phyloP scores from a whole-genome alignment of 2,113 vertebrate species.

The Periophthalmodon schlosseri region DNA sequence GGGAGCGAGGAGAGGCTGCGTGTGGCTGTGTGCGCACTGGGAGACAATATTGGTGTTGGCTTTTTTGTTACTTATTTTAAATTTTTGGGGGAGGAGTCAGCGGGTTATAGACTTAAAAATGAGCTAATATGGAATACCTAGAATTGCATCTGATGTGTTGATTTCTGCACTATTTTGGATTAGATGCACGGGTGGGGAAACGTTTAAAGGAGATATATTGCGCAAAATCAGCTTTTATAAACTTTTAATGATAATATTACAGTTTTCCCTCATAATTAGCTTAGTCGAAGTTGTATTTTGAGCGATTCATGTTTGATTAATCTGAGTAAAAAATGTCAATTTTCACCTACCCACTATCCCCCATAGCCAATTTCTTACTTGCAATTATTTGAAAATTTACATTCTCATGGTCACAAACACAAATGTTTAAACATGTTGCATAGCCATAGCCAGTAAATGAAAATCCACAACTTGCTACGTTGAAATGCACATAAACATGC shows the following conservation, averaged over 20 bases:
- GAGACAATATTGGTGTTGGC: conserved; percentile 16
- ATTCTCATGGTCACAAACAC: too few species aligned
- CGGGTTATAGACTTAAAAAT: neutral
- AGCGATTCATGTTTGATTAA: too few species aligned
- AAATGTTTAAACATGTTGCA: too few species aligned
- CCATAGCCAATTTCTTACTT: too few species aligned
- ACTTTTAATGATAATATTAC: neutral
- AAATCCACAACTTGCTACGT: neutral
- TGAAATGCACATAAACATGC: too few species aligned
- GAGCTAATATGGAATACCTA: too few species aligned
- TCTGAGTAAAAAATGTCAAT: neutral
- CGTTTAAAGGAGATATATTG: too few species aligned
- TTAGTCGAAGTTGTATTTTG: neutral
- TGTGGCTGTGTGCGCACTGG: conserved; percentile 14
- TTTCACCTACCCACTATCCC: too few species aligned
- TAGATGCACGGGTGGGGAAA: too few species aligned
- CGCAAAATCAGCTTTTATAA: neutral
- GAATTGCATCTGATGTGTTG: neutral
- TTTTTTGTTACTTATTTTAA: conserved; percentile 16
- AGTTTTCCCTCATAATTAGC: too few species aligned
- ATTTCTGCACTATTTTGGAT: neutral
- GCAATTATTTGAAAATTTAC: too few species aligned
- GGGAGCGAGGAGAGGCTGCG: conserved; percentile 40
- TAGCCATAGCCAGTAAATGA: neutral
- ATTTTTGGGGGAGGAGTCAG: conserved; percentile 7